Evolutionary conservation across 2,113 vertebrate genomes (phyloP).

Genomic region (Clarias batrachus): DNA sequence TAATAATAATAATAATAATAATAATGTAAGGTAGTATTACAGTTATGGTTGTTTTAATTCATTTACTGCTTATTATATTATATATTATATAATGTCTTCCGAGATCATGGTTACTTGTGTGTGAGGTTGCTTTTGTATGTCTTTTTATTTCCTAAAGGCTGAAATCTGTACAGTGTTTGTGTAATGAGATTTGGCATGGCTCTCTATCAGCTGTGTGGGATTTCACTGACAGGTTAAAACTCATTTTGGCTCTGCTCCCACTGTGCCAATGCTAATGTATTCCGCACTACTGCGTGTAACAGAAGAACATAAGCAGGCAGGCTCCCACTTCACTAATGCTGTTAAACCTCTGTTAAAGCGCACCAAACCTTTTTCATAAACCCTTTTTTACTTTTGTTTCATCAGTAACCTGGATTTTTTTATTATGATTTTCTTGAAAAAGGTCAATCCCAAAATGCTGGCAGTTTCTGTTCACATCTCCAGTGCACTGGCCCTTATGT

Average conservation of each 20-base stretch:
- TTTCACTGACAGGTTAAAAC: slow-evolving; percentile 33
- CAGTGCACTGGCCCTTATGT: background rate
- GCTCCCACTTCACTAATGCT: slow-evolving; percentile 4
- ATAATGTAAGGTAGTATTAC: too few relatives aligned
- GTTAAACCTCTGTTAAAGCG: background rate
- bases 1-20: too few relatives aligned
- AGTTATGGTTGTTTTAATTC: background rate
- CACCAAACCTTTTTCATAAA: background rate
- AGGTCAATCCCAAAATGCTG: background rate
- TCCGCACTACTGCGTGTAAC: background rate
- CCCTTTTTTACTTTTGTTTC: background rate
- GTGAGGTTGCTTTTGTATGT: background rate
- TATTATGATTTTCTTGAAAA: background rate
- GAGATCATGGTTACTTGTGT: background rate
- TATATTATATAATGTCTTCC: background rate
- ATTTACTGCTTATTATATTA: background rate
- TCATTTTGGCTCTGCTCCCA: slow-evolving; percentile 25
- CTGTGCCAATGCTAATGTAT: slow-evolving; percentile 31
- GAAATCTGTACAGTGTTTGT: slow-evolving; percentile 31
- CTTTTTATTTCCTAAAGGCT: slow-evolving; percentile 21
- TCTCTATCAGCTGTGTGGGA: slow-evolving; percentile 21
- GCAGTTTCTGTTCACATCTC: background rate
- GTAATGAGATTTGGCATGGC: slow-evolving; percentile 39
- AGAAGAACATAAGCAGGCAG: slow-evolving; percentile 13
- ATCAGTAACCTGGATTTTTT: background rate